Evolutionary conservation across 2,113 vertebrate genomes (phyloP).

Genomic region (Malurus cyaneus): DNA sequence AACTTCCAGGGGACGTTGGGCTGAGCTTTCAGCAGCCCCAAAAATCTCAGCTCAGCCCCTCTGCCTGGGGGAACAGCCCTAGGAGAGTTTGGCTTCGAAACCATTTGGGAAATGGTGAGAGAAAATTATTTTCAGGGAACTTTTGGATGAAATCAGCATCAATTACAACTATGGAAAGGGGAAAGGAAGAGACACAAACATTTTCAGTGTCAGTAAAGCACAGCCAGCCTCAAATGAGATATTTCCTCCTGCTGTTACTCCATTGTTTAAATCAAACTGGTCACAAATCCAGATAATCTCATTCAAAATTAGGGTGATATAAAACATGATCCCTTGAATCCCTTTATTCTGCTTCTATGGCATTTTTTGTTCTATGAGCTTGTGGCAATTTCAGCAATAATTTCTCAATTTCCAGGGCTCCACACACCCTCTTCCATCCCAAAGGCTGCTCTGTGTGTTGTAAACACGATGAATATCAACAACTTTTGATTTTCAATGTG

Average conservation of each 20-base stretch:
- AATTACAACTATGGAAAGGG: fast-evolving
- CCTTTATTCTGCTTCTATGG: not conserved
- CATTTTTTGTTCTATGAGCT: not conserved
- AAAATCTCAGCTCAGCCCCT: not conserved
- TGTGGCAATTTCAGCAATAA: not conserved
- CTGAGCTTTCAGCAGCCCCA: not conserved
- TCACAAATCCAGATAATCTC: not conserved
- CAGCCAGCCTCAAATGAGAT: not conserved
- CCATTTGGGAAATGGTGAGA: not conserved
- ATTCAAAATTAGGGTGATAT: not conserved
- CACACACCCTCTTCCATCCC: not conserved
- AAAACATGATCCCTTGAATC: not conserved
- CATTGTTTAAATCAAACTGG: not conserved
- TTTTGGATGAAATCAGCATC: not conserved
- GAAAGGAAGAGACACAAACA: not conserved
- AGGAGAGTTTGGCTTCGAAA: no score
- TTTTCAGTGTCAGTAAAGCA: not conserved
- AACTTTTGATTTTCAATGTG: fast-evolving
- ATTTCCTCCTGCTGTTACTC: not conserved
- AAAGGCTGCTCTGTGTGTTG: not conserved
- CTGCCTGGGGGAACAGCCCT: not conserved
- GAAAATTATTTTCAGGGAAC: not conserved
- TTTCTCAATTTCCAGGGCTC: not conserved
- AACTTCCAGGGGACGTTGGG: not conserved
- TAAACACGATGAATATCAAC: not conserved